These are phyloP conservation scores for Myanophis thanlyinensis DNA, from an alignment of 2,113 vertebrate genomes.

Conservation along the genomic window DNA sequence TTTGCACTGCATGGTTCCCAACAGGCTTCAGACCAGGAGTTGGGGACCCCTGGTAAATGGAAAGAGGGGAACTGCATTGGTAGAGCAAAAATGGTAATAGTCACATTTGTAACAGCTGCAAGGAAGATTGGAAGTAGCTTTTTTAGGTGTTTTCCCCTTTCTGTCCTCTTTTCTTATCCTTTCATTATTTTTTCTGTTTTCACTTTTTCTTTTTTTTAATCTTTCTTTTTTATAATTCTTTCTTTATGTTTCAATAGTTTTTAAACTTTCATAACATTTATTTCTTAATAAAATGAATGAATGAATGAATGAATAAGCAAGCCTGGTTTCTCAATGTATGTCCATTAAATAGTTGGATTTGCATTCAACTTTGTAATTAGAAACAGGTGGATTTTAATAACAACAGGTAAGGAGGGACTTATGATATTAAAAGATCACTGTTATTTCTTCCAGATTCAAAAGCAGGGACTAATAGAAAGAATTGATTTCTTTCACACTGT, in stretches of 20 bases:
- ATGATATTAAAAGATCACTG: neutral
- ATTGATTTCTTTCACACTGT: neutral
- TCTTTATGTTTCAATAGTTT: neutral
- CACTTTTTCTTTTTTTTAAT: neutral
- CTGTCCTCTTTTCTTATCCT: neutral
- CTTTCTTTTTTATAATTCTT: neutral
- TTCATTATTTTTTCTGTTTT: neutral
- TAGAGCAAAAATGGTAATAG: neutral
- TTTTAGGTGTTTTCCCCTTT: neutral
- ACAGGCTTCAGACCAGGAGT: fast-evolving
- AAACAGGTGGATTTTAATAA: neutral
- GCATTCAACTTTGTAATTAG: neutral
- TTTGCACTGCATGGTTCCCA: too few relatives aligned
- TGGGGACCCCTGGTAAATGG: neutral
- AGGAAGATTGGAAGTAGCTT: neutral
- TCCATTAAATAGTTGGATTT: neutral
- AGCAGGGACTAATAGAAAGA: neutral
- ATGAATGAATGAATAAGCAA: too few relatives aligned
- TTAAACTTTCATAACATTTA: neutral
- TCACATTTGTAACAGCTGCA: neutral
- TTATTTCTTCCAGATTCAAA: neutral
- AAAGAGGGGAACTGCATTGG: neutral
- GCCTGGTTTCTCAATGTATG: neutral
- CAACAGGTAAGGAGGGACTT: neutral
- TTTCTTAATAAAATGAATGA: neutral